A percentile compares a stretch with the other conserved stretches of the same genome.
These are phyloP conservation scores for Myotis brandtii DNA, from an alignment of 2,113 vertebrate species.

Conservation along the genomic window DNA sequence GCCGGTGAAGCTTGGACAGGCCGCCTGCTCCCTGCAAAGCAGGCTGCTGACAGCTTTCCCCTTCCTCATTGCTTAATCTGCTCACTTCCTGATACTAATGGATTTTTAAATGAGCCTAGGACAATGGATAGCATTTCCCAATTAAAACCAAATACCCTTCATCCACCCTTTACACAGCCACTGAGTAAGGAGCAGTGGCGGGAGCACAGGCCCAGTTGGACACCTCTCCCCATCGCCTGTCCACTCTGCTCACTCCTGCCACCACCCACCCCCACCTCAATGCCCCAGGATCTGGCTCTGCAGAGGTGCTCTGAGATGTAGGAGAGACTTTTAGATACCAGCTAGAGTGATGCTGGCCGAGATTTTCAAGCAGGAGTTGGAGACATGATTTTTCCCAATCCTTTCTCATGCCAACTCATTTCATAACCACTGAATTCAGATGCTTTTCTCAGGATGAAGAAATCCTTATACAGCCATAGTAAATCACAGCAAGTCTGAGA, in stretches of 20 bases:
- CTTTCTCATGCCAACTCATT: background rate
- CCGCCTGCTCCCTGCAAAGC: constrained; percentile 50
- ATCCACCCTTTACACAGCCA: constrained; percentile 55
- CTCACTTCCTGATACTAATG: constrained; percentile 73
- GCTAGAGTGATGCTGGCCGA: background rate
- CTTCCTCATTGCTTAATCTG: constrained; percentile 72
- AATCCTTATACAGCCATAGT: background rate
- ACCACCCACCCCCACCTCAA: fast-evolving
- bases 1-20: constrained; percentile 59
- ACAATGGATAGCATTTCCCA: constrained; percentile 77
- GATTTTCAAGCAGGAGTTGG: background rate
- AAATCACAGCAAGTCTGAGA: background rate
- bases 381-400: background rate
- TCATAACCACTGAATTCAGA: background rate
- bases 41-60: constrained; percentile 37
- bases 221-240: background rate
- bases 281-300: background rate
- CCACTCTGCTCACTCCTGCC: background rate
- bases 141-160: constrained; percentile 75
- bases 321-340: background rate
- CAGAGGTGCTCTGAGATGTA: background rate
- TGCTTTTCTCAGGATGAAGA: background rate
- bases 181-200: background rate
- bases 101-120: constrained; percentile 78
- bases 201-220: background rate